Evolutionary conservation across 2,113 vertebrate genomes (phyloP), one percentile per base, ranked within the genome.

Genomic region (Epinephelus cyanopodus): DNA sequence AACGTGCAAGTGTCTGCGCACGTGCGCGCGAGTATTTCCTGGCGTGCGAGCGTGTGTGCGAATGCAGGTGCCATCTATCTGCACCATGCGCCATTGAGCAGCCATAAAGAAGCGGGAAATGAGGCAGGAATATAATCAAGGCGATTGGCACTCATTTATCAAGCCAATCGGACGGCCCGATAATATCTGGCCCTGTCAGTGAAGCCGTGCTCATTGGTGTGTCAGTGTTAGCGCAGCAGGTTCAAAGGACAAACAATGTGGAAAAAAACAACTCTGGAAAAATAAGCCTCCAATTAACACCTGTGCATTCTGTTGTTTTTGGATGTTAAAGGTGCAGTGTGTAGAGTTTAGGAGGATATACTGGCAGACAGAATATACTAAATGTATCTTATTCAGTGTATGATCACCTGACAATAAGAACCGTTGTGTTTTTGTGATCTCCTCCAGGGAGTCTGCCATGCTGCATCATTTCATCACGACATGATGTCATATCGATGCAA

Each of bases 51-150:
- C 19, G 57, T 64, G 74, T 42, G 62, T 54, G 65, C 72, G 23
- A 58, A 81, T 65, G 88, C 71, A 81, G 80, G 83, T 87, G 79
- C 70, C 71, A 87, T 85, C 84, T 80, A 92, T 90, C 89, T 82
- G 71, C 74, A 85, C 50, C 52, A 83, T 52, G 90, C 83, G 23
- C 79, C 87, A 93, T 90, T 91, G 90, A 90, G 83, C 89, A 84
- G 84, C 72, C 72, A 80, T 90, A 74, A 90, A 92, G 83, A 90
- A 89, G 62, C 67, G 84, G 91, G 88, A 93, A 92, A 94, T 94
- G 90, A 93, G 89, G 86, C 87, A 82, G 86, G 81, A 76, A 88
- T 85, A 86, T 87, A 90, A 93, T 91, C 84, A 87, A 92, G 82
- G 89, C 54, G 58, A 90, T 87, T 86, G 85, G 75, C 71, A 25